Base-by-base conservation (phyloP, 2,797 vertebrate species). In the Melopsittacus undulatus region DNA sequence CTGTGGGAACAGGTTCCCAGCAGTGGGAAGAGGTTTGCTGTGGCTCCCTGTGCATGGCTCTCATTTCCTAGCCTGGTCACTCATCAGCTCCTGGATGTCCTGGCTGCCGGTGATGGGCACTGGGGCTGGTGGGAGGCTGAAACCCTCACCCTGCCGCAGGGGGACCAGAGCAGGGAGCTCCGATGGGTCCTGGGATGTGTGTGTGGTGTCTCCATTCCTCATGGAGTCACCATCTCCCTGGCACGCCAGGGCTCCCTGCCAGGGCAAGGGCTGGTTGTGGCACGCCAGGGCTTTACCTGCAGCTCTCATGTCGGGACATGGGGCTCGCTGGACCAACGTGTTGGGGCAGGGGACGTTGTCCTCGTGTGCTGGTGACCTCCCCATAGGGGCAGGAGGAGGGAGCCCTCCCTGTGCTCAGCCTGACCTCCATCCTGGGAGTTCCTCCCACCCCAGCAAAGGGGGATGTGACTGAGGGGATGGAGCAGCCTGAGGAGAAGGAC, bases 191-290 rank as follows among this genome's bases (percentile, higher is more conserved):
- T 21, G 46, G 54, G 77, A 36, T 36, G 36, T 56, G 40, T 4
- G 4, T 9, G 73, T 11, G 70, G 83, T 21, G 49, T 96, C 90
- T 82, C 36, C 76, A 92, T 94, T 92, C 94, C 87, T 89, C 7
- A 8, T 64, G 62, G 76, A 91, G 87, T 89, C 94, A 95, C 91
- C 77, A 67, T 69, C 91, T 93, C 79, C 78, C 87, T 93, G 92
- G 91, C 96, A 93, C 23, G 82, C 32, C 78, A 42, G 92, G 94
- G 95, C 95, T 83, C 76, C 75, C 79, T 70, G 87, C 94, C 91
- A 93, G 84, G 1, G 81, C 74, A 30, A 61, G 57, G 92, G 91
- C 95, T 92, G 84, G 92, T 94, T 45, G 87, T 92, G 95, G 94
- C 96, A 94, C 29, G 96, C 95, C 0, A 16, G 52, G 92, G 92